phyloP scores from a whole-genome alignment of 2,113 vertebrate species.

The Spilogale gracilis region DNA sequence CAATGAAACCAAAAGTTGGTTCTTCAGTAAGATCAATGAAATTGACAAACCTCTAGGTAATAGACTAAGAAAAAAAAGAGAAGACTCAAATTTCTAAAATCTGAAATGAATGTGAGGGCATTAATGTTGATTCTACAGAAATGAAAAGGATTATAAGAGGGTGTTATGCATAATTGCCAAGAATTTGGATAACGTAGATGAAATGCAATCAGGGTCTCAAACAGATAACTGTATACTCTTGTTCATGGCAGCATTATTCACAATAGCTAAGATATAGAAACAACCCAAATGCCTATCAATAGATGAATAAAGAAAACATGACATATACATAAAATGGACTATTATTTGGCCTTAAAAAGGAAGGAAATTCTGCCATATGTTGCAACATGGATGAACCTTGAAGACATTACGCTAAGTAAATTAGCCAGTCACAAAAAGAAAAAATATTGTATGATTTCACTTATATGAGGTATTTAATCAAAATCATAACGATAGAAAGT shows the following conservation, averaged over 20 bases:
- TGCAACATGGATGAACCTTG: background rate
- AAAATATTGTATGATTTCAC: background rate
- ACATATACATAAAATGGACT: background rate
- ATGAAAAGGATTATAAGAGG: background rate
- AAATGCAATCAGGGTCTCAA: background rate
- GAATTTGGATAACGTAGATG: background rate
- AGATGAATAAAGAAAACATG: background rate
- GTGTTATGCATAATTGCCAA: background rate
- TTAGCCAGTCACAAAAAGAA: background rate
- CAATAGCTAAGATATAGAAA: background rate
- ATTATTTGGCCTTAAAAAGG: background rate
- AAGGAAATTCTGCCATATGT: background rate
- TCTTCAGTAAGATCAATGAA: background rate
- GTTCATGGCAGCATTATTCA: background rate
- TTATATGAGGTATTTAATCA: background rate
- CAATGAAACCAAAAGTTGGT: background rate
- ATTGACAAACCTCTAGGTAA: background rate
- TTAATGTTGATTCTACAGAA: background rate
- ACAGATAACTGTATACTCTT: background rate
- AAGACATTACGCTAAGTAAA: background rate
- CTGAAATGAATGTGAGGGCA: background rate
- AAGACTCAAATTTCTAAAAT: background rate
- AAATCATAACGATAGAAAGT: background rate
- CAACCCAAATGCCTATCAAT: background rate
- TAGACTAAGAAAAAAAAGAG: background rate